A percentile compares a stretch with the other conserved stretches of the same genome.
phyloP scores from a whole-genome alignment of 1,140 invertebrate species.

The Drosophila azteca region DNA sequence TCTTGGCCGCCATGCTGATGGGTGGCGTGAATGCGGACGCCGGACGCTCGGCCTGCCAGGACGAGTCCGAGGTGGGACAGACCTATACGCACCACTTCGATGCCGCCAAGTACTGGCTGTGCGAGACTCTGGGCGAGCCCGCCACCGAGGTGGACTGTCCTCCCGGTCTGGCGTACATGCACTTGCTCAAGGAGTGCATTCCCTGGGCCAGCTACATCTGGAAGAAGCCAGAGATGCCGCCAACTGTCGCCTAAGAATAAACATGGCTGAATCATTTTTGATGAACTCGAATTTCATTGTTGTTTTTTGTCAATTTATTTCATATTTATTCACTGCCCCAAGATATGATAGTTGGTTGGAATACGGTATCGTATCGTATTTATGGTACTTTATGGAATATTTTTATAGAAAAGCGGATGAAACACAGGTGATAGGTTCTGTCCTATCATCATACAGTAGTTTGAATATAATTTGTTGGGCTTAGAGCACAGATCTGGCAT shows the following conservation, averaged over 20 bases:
- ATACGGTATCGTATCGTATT: too few relatives aligned
- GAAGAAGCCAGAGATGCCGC: slow-evolving; percentile 75
- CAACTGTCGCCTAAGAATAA: slow-evolving; percentile 69
- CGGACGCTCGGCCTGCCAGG: slow-evolving; percentile 73
- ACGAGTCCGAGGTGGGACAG: slow-evolving; percentile 67
- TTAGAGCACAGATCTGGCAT: too few relatives aligned
- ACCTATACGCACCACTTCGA: slow-evolving; percentile 76
- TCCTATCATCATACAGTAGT: too few relatives aligned
- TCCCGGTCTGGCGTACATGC: slow-evolving; percentile 73
- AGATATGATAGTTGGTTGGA: too few relatives aligned
- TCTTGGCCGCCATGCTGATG: slow-evolving; percentile 56
- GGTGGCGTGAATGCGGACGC: slow-evolving; percentile 47
- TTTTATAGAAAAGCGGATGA: too few relatives aligned
- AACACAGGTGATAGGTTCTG: too few relatives aligned
- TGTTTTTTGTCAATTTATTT: too few relatives aligned
- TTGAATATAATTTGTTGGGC: too few relatives aligned
- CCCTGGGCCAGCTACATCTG: slow-evolving; percentile 78
- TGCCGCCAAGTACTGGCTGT: slow-evolving; percentile 77
- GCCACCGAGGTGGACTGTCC: slow-evolving; percentile 75
- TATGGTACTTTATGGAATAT: too few relatives aligned
- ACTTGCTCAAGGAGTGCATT: slow-evolving; percentile 77
- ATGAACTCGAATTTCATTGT: slow-evolving; percentile 17
- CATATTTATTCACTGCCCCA: too few relatives aligned
- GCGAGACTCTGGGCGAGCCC: slow-evolving; percentile 55
- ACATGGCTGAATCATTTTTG: slow-evolving; percentile 6